Evolutionary conservation across 2,113 vertebrate species (phyloP), one percentile per base, ranked within the genome.

Genomic region (Chlorodrepanis virens): DNA sequence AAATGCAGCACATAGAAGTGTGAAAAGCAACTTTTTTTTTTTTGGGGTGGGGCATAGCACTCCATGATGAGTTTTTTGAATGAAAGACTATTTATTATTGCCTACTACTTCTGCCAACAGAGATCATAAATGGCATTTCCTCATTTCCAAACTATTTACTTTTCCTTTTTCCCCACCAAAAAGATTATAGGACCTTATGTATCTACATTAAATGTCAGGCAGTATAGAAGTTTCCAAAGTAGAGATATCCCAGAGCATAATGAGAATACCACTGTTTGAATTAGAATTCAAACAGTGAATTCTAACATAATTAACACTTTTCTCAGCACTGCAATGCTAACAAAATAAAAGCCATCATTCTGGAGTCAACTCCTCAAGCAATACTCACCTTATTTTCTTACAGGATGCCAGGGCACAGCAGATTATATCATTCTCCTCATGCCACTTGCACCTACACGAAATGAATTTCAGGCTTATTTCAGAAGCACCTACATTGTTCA

Each of bases 361-460:
- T 37, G 39, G 13, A 53, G 42, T 11, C 14, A 84, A 37, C 23
- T 42, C 40, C 78, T 50, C 19, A 39, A 42, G 68, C 50, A 57
- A 65, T 61, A 98, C 98, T 98, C 91, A 98, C 98, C 97, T 94
- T 2, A 96, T 94, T 90, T 98, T 98, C 96, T 98, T 98, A 94
- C 98, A 98, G 61, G 97, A 98, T 47, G 98, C 98, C 80, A 98
- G 90, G 45, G 98, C 98, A 91, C 98, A 98, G 91, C 72, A 98
- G n/a, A 97, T 63, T 27, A 97, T 97, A 31, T 98, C 98, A 9
- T 97, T 98, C 89, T 98, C 98, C 82, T 98, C 98, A 63, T 98
- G 98, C 98, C 98, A 98, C 87, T 97, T 97, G 96, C 98, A 98
- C 94, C 98, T 98, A 93, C 31, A 14, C 4, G 33, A 45, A 92